Base-by-base conservation (phyloP, 2,888 invertebrate species). In the Caenorhabditis wallacei region DNA sequence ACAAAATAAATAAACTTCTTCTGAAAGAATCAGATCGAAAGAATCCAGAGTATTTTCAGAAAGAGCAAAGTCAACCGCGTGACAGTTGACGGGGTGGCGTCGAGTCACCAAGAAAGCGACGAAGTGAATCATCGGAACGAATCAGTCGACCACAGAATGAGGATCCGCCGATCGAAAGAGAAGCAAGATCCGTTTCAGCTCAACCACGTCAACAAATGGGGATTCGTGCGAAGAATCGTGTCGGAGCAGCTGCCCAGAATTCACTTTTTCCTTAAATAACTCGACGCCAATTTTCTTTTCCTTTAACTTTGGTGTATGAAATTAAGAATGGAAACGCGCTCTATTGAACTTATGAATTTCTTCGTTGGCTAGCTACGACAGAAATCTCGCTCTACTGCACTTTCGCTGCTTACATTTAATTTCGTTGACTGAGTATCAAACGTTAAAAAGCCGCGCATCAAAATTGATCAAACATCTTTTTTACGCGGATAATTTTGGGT, bases 51-150 rank as follows among this genome's bases (percentile, higher is more conserved):
- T 8, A 30, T 40, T 40, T 40, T 16, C 79, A 80, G 80, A 80
- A 75, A 51, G 74, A 71, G 48, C 53, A 53, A 37, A 40, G 30
- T 13, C 64, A 59, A 26, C 57, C 56, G 30, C 20, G 46, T 13
- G 54, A 74, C 46, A 82, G 79, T 57, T 83, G 83, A 83, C 83
- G 70, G 66, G 70, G 59, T 57, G 80, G 83, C 83, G 83, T 74
- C 71, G 75, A 70, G 83, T 59, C 80, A 35, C 2, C 22, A 13
- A 48, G 43, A 40, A 43, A 70, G 40, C 24, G 30, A 16, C 24
- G 54, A 35, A 69, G 71, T 18, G 56, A 37, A 8, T 57, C 64
- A 4, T 26, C 71, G 37, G 69, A 66, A 53, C 66, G 66, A 35
- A n/a, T 53, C 3, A 20, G 30, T 0, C 30, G 20, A 10, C n/a